Conservation (phyloP, 2,113 vertebrate genomes). For the Leptosomus discolor region DNA sequence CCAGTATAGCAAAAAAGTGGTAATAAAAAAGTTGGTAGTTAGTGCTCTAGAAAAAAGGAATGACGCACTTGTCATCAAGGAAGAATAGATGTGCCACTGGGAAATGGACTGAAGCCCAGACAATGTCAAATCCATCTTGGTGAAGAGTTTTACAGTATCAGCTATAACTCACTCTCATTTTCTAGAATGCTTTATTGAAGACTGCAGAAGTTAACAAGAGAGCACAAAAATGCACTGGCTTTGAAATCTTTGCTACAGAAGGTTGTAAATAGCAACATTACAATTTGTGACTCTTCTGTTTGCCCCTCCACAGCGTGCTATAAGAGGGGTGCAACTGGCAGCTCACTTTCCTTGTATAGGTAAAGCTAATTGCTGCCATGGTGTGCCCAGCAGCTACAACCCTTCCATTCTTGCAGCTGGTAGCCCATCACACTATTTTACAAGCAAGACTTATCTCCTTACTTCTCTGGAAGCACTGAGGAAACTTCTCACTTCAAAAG, state of each 20-base stretch:
- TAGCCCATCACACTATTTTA: not conserved
- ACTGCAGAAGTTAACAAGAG: not conserved
- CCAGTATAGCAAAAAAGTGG: not conserved
- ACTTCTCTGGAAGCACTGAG: not conserved
- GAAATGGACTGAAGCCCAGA: constrained; percentile 44
- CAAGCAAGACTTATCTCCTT: not conserved
- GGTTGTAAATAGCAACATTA: not conserved
- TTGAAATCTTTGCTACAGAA: not conserved
- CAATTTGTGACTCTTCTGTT: not conserved
- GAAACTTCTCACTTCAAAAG: not conserved
- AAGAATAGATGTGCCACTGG: not conserved
- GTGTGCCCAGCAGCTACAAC: not conserved
- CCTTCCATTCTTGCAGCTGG: not conserved
- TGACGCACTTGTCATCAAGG: not conserved
- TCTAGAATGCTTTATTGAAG: constrained; percentile 24
- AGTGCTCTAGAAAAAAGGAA: constrained; percentile 2
- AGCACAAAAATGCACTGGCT: not conserved
- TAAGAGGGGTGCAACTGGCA: not conserved
- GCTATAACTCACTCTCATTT: constrained; percentile 30
- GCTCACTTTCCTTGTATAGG: not conserved
- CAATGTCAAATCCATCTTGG: not conserved
- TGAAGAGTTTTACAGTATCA: constrained; percentile 14
- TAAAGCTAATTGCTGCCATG: not conserved
- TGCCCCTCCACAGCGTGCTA: not conserved
- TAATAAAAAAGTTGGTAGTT: constrained; percentile 14